Conservation (phyloP, 2,113 vertebrate genomes). For the Procavia capensis region DNA sequence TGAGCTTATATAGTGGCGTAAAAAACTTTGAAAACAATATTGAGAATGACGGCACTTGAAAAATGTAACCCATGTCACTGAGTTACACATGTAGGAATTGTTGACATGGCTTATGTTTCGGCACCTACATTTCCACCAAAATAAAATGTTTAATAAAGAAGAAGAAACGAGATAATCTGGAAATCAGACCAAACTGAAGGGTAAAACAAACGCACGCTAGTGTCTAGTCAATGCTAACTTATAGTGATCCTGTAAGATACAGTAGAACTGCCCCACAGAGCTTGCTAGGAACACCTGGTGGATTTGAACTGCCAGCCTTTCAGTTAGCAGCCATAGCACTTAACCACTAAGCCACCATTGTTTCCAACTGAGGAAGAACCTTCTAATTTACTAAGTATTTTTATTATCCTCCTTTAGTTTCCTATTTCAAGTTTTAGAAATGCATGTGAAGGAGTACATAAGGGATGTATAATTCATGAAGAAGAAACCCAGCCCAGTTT, state of each 20-base stretch:
- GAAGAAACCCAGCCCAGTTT: slow-evolving; percentile 16
- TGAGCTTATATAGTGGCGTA: not conserved
- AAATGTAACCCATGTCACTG: not conserved
- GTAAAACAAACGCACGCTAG: too few species aligned
- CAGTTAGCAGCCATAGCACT: too few species aligned
- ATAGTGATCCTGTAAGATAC: too few species aligned
- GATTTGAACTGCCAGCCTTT: too few species aligned
- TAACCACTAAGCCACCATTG: too few species aligned
- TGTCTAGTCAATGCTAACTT: too few species aligned
- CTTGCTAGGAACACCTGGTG: too few species aligned
- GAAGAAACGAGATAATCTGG: not conserved
- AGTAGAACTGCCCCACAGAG: too few species aligned
- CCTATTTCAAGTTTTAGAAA: not conserved
- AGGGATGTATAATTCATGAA: slow-evolving; percentile 47
- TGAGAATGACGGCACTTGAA: not conserved
- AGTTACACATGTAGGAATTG: not conserved
- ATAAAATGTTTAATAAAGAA: not conserved
- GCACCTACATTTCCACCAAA: not conserved
- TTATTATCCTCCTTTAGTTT: not conserved
- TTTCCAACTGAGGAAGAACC: not conserved
- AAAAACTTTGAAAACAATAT: not conserved
- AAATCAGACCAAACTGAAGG: not conserved
- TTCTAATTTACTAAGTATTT: not conserved
- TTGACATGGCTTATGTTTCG: not conserved
- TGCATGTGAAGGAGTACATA: not conserved